Evolutionary conservation across 2,113 vertebrate genomes (phyloP).

Genomic region (Condylura cristata): DNA sequence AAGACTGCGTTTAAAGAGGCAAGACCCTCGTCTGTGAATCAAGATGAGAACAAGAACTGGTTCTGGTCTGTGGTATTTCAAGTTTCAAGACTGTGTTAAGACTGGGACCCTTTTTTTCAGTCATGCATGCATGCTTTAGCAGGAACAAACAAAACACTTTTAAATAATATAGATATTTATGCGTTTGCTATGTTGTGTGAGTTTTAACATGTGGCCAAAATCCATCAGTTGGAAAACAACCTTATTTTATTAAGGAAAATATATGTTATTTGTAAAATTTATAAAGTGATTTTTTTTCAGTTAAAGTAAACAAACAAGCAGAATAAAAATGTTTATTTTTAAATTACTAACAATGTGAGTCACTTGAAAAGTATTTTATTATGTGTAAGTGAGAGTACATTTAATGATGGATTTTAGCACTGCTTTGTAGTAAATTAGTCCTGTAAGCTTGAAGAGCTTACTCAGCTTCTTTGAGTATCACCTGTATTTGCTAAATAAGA

Average conservation of each 20-base stretch:
- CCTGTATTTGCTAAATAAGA: background rate
- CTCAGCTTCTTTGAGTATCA: conserved; percentile 28
- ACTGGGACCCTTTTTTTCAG: background rate
- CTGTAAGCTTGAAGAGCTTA: background rate
- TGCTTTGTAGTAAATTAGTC: background rate
- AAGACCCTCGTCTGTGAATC: background rate
- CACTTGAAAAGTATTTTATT: conserved; percentile 30
- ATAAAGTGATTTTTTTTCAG: conserved; percentile 11
- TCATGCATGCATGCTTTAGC: background rate
- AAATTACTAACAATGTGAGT: conserved; percentile 15
- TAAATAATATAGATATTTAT: background rate
- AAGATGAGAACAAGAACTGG: background rate
- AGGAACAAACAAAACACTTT: background rate
- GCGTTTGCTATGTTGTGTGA: background rate
- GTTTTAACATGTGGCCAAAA: conserved; percentile 20
- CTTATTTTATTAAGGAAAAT: conserved; percentile 46
- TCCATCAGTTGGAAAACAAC: conserved; percentile 1
- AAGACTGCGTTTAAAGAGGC: conserved; percentile 55
- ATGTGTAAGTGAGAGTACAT: background rate
- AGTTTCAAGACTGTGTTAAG: background rate
- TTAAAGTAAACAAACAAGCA: conserved; percentile 11
- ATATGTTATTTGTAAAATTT: conserved; percentile 37
- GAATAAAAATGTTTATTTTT: background rate
- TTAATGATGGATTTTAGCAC: background rate
- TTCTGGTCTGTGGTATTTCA: conserved; percentile 36